These are phyloP conservation scores for Brenthis ino DNA, from an alignment of 2,888 invertebrate species.

Conservation along the genomic window DNA sequence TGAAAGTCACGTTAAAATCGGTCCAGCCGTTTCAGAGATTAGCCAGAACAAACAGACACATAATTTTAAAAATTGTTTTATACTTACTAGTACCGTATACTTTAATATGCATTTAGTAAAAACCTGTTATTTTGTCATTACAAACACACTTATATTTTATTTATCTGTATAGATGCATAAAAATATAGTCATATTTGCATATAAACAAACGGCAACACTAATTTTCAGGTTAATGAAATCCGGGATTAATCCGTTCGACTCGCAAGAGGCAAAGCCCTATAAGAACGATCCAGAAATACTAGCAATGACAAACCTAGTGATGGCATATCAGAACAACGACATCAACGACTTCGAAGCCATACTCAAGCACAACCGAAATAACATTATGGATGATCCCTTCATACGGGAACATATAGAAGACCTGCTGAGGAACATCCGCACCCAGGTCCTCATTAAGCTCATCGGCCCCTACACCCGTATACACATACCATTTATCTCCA, in stretches of 20 bases:
- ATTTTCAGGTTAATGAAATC: conserved; percentile 96
- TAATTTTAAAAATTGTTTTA: too few relatives aligned
- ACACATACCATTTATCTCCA: conserved; percentile 98
- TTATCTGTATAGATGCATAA: too few relatives aligned
- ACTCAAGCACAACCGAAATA: conserved; percentile 92
- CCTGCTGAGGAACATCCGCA: conserved; percentile 96
- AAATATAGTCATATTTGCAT: too few relatives aligned
- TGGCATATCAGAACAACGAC: conserved; percentile 98
- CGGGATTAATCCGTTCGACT: conserved; percentile 99
- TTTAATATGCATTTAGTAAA: too few relatives aligned
- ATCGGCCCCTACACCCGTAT: conserved; percentile 99
- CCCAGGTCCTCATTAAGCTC: conserved; percentile 97
- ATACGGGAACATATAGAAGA: conserved; percentile 99
- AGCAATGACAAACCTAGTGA: conserved; percentile 99
- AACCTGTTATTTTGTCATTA: too few relatives aligned
- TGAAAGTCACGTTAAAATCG: too few relatives aligned
- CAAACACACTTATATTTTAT: too few relatives aligned
- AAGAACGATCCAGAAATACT: conserved; percentile 99
- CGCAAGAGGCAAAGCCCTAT: conserved; percentile 99
- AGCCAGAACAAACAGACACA: too few relatives aligned
- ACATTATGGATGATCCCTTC: conserved; percentile 99
- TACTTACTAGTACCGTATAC: too few relatives aligned
- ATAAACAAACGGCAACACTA: not conserved
- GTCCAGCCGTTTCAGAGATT: too few relatives aligned
- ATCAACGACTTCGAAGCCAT: conserved; percentile 99